Percentiles rank a stretch among this genome's conserved stretches.
Evolutionary conservation across 2,888 invertebrate genomes (phyloP).

Genomic region (Pterostichus madidus): DNA sequence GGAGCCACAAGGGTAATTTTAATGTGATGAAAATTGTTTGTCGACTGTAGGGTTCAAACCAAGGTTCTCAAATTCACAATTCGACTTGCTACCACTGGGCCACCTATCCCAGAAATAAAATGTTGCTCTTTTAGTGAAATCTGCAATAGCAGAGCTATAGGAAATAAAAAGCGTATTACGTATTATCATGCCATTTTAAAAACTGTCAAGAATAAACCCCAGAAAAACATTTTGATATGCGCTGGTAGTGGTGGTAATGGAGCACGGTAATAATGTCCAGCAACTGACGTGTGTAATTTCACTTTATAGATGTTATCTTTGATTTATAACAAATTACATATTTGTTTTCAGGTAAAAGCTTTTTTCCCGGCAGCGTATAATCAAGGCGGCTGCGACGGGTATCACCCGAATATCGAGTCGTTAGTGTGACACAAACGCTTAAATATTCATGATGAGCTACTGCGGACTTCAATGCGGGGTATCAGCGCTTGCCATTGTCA

Average conservation of each 20-base stretch:
- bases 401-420: slow-evolving; percentile 58
- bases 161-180: no score
- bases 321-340: slow-evolving; percentile 75
- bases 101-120: no score
- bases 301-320: slow-evolving; percentile 75
- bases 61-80: no score
- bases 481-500: slow-evolving; percentile 13
- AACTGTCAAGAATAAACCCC: neutral
- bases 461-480: slow-evolving; percentile 1
- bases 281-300: slow-evolving; percentile 71
- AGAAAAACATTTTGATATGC: neutral
- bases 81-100: no score
- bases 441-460: slow-evolving; percentile 48
- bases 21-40: no score
- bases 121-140: no score
- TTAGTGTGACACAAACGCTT: slow-evolving; percentile 53
- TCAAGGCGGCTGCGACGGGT: slow-evolving; percentile 31
- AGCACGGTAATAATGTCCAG: slow-evolving; percentile 39
- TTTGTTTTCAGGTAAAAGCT: slow-evolving; percentile 70
- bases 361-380: slow-evolving; percentile 62
- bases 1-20: no score
- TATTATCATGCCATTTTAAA: no score
- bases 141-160: no score
- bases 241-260: slow-evolving; percentile 38
- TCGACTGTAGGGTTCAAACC: no score